Base-by-base conservation (phyloP, 1,140 invertebrate genomes). In the Brachionus sp. region DNA sequence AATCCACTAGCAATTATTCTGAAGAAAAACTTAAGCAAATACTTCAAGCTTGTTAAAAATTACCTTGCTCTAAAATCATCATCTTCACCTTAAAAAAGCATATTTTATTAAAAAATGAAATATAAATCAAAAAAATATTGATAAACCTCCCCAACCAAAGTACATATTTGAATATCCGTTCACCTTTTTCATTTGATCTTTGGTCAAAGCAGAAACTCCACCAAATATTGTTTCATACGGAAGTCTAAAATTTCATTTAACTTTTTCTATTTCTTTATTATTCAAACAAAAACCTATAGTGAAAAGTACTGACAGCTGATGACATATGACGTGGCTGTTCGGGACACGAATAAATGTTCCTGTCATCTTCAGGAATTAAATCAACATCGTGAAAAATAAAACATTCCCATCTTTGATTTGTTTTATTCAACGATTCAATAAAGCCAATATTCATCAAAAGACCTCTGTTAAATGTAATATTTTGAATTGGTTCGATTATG, bases 321-420 rank as follows among this genome's bases (percentile, higher is more conserved):
- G 95, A 96, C 93, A 98, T 95, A 83, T 90, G 90, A 16, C 88
- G 78, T 5, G 89, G 88, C 83, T 86, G 86, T 83, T 93, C 91
- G 1, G 94, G 94, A 89, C 95, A 97, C 13, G 92, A 93, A 89
- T 98, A 98, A 25, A 97, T 88, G 89, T 97, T 97, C 83, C 93
- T 89, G 86, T 96, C 94, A 90, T 98, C 94, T 86, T 97, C 93
- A 5, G 96, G 95, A 86, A 98, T 89, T 66, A 97, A 91, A 89
- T 98, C 95, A 25, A 98, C 94, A 88, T 98, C 96, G 89, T 97
- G 95, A 89, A 97, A 97, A 84, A 97, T 92, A 89, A 95, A 96
- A 90, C 95, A 98, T 86, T 95, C 92, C 89, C 93, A 89, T 66
- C 85, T 85, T 44, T 82, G 95, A 50, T 92, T 90, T 50, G 92